A percentile compares a stretch with the other conserved stretches of the same genome.
Conservation (phyloP, 2,113 vertebrate genomes). For the Vicugna pacos region DNA sequence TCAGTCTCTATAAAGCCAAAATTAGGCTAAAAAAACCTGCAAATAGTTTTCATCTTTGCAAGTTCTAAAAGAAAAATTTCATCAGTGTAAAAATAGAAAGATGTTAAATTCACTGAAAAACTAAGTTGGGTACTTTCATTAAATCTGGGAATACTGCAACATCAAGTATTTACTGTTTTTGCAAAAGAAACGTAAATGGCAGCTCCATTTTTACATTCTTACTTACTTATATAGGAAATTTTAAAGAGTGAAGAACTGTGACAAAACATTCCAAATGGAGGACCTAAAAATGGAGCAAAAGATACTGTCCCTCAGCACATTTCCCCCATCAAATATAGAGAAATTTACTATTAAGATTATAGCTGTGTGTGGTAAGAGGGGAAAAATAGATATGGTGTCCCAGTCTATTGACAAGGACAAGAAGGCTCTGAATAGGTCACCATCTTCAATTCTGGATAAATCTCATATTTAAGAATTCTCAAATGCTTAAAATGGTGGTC, state of each 20-base stretch:
- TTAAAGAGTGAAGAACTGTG: constrained; percentile 72
- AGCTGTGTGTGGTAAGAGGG: constrained; percentile 71
- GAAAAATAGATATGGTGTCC: constrained; percentile 72
- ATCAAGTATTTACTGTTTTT: constrained; percentile 81
- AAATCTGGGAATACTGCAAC: constrained; percentile 75
- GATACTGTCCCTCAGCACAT: constrained; percentile 82
- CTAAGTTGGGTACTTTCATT: constrained; percentile 75
- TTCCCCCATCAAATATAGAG: constrained; percentile 79
- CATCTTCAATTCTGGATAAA: constrained; percentile 84
- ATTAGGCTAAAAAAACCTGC: constrained; percentile 76
- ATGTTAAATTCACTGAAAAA: constrained; percentile 71
- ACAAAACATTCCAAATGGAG: constrained; percentile 80
- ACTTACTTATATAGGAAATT: constrained; percentile 54
- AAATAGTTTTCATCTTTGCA: constrained; percentile 83
- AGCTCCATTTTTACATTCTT: constrained; percentile 79
- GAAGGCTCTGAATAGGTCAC: constrained; percentile 86
- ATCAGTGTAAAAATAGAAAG: constrained; percentile 62
- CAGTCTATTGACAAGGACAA: constrained; percentile 75
- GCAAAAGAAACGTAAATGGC: constrained; percentile 78
- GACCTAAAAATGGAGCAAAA: constrained; percentile 80
- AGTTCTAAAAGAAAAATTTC: constrained; percentile 79
- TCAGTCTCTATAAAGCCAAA: constrained; percentile 80
- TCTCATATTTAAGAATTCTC: constrained; percentile 81
- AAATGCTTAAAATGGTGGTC: constrained; percentile 87
- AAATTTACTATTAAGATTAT: constrained; percentile 66